Conservation (phyloP, 2,113 vertebrate genomes). For the Scomber scombrus region DNA sequence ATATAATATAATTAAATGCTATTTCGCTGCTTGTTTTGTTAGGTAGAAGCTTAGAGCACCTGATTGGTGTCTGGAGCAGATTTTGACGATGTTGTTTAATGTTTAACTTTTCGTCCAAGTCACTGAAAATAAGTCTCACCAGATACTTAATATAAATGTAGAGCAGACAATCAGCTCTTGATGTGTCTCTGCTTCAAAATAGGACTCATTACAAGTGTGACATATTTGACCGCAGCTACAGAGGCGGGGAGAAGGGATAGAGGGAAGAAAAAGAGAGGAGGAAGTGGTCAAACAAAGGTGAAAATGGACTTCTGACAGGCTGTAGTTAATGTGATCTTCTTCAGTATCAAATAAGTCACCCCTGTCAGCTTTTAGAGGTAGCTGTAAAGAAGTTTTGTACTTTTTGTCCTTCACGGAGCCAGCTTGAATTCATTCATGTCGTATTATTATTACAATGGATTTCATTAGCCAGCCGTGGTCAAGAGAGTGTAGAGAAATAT, state of each 20-base stretch:
- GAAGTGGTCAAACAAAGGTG: constrained; percentile 32
- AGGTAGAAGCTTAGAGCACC: constrained; percentile 6
- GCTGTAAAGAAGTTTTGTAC: constrained; percentile 14
- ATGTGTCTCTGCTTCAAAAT: constrained; percentile 4
- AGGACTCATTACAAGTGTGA: constrained; percentile 25
- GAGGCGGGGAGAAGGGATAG: not conserved
- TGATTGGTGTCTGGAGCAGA: not conserved
- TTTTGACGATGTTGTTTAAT: not conserved
- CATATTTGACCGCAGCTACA: not conserved
- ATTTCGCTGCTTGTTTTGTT: not conserved
- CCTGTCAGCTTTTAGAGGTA: constrained; percentile 3
- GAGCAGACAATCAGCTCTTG: not conserved
- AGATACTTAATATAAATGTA: constrained; percentile 13
- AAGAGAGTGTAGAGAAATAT: not conserved
- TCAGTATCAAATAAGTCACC: constrained; percentile 21
- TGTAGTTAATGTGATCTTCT: constrained; percentile 21
- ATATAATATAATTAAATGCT: not conserved
- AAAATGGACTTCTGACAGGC: constrained; percentile 30
- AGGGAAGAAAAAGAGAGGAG: constrained; percentile 1
- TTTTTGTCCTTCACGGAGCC: constrained; percentile 25
- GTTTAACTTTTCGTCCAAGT: not conserved
- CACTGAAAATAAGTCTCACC: not conserved
- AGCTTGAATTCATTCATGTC: constrained; percentile 5
- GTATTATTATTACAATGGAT: not conserved
- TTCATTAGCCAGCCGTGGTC: constrained; percentile 14